Base-by-base conservation (phyloP, 2,888 invertebrate species). In the Cerastis leucographa region DNA sequence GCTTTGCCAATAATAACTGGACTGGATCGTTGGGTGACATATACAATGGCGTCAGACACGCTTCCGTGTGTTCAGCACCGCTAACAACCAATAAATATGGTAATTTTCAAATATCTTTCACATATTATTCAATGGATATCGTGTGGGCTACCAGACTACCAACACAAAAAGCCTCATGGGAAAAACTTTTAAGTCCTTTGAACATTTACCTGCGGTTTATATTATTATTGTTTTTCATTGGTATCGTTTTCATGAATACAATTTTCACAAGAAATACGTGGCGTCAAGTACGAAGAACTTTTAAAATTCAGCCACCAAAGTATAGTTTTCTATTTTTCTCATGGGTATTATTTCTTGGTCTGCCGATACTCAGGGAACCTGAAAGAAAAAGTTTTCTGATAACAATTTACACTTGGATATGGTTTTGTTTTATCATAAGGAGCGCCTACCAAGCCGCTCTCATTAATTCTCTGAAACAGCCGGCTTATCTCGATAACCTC, bases 1-100 rank as follows among this genome's bases (percentile, higher is more conserved):
- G 84, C 46, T 93, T 85, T 73, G 77, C 83, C 76, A 85, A 92
- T 79, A 89, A 90, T 51, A 93, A 91, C 80, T 94, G 94, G 94
- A 94, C 94, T n/a, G 94, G 94, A 1, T 92, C 93, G 14, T 84
- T 94, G 19, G 94, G 94, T 3, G 93, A 94, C 25, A 86, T 94
- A 17, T 93, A 86, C 71, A 93, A 93, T 70, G 83, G 80, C 17
- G 86, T 83, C 12, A 92, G 88, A 8, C 90, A 93, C 68, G 87
- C 85, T 49, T 93, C 94, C 4, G 90, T 92, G 61, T 93, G 93
- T 78, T 89, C 93, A 11, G 76, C 89, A 51, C 93, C 94, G 9
- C 76, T 94, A 25, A 92, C 92, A 12, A 80, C 88, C 19, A 71
- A 85, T 76, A 92, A 90, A 85, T 90, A 92, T 86, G 92, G 89